These are phyloP conservation scores for Zalophus californianus DNA, from an alignment of 2,797 vertebrate genomes.

Conservation along the genomic window DNA sequence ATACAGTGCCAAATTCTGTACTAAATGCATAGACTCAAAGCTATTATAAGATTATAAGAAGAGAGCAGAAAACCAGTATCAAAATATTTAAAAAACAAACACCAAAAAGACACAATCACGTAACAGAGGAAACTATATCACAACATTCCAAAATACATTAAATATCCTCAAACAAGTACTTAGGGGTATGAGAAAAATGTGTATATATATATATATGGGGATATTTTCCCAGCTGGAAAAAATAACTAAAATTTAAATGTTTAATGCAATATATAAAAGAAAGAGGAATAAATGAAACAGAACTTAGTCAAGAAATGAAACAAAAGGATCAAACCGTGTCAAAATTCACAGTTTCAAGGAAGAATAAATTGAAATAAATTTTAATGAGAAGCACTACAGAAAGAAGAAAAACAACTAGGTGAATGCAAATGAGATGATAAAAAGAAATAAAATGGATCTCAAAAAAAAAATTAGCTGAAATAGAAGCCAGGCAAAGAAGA, in stretches of 20 bases:
- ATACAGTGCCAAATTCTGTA: not conserved
- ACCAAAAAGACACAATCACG: not conserved
- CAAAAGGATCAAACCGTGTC: not conserved
- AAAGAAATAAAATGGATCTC: not conserved
- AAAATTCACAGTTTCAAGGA: not conserved
- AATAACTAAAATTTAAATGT: slow-evolving; percentile 74
- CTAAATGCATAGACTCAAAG: not conserved
- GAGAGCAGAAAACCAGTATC: not conserved
- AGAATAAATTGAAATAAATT: not conserved
- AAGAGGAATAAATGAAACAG: not conserved
- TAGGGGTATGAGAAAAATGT: not conserved
- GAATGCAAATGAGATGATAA: not conserved
- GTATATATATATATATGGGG: not conserved
- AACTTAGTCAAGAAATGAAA: not conserved
- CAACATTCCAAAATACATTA: not conserved
- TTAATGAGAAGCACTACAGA: not conserved
- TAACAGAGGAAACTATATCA: not conserved
- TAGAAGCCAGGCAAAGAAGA: not conserved
- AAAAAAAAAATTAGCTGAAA: not conserved
- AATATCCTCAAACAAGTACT: not conserved
- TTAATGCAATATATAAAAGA: slow-evolving; percentile 62
- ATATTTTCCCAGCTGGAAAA: slow-evolving; percentile 79
- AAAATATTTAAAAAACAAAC: not conserved
- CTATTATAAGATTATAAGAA: not conserved
- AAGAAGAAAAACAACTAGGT: not conserved